Percentiles rank a stretch among this genome's conserved stretches.
Conservation (phyloP, 2,888 invertebrate species). For the Ellobium chinense region DNA sequence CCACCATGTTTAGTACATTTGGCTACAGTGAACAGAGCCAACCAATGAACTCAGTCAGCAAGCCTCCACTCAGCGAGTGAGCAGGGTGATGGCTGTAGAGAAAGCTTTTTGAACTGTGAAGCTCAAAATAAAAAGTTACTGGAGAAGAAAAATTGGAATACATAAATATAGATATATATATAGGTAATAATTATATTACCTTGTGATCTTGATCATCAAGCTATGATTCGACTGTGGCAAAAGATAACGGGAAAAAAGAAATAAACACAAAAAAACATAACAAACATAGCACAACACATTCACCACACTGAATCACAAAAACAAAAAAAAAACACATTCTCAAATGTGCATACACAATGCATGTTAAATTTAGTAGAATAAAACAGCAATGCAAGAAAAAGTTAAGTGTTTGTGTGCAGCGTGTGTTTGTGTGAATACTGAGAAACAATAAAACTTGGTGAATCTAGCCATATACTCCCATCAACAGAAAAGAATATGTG, state of each 20-base stretch:
- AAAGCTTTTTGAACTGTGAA: neutral
- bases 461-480: too few relatives aligned
- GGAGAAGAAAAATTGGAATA: neutral
- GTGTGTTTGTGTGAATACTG: neutral
- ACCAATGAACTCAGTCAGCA: too few relatives aligned
- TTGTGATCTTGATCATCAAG: neutral
- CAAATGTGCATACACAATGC: neutral
- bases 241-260: neutral
- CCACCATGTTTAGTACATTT: too few relatives aligned
- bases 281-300: neutral
- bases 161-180: too few relatives aligned
- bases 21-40: too few relatives aligned
- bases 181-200: constrained; percentile 8
- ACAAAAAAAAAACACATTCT: neutral
- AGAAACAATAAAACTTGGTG: too few relatives aligned
- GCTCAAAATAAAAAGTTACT: neutral
- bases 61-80: too few relatives aligned
- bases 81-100: too few relatives aligned
- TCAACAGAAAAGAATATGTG: too few relatives aligned
- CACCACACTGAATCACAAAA: neutral
- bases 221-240: constrained; percentile 42
- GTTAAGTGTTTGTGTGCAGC: neutral
- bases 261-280: neutral
- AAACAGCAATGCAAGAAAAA: neutral
- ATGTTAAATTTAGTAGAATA: neutral